Percentiles rank a stretch among this genome's conserved stretches.
Conservation (phyloP, 2,797 vertebrate genomes). For the Balearica regulorum region DNA sequence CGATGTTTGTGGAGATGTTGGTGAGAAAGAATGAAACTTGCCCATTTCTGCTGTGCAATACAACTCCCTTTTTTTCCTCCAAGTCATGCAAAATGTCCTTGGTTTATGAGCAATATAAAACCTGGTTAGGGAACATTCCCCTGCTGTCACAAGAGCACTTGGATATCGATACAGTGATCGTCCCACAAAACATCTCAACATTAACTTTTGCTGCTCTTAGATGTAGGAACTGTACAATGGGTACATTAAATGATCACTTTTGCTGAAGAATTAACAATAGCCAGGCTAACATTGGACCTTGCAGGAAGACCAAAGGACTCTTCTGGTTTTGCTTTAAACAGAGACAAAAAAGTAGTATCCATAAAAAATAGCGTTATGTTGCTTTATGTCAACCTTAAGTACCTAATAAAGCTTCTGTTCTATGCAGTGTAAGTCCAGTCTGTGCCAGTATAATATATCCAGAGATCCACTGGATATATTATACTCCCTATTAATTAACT, state of each 20-base stretch:
- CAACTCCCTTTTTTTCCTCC: not conserved
- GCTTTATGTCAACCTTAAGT: not conserved
- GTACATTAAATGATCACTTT: not conserved
- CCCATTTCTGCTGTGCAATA: not conserved
- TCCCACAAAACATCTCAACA: not conserved
- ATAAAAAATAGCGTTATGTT: not conserved
- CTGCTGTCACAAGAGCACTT: not conserved
- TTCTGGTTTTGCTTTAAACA: not conserved
- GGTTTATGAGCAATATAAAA: slow-evolving; percentile 28
- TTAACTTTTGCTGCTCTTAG: not conserved
- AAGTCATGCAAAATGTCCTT: not conserved
- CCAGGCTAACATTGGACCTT: not conserved
- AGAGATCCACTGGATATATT: not conserved
- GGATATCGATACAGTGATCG: not conserved
- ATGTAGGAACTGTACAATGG: not conserved
- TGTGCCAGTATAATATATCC: too few species aligned
- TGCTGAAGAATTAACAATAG: not conserved
- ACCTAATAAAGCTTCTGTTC: not conserved
- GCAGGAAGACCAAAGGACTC: not conserved
- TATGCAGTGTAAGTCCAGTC: not conserved
- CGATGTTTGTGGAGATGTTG: not conserved
- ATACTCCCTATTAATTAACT: not conserved
- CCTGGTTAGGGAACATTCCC: not conserved
- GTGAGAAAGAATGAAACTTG: not conserved
- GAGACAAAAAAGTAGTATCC: not conserved